phyloP scores from a whole-genome alignment of 2,888 invertebrate genomes.

The Pachymerium ferrugineum region DNA sequence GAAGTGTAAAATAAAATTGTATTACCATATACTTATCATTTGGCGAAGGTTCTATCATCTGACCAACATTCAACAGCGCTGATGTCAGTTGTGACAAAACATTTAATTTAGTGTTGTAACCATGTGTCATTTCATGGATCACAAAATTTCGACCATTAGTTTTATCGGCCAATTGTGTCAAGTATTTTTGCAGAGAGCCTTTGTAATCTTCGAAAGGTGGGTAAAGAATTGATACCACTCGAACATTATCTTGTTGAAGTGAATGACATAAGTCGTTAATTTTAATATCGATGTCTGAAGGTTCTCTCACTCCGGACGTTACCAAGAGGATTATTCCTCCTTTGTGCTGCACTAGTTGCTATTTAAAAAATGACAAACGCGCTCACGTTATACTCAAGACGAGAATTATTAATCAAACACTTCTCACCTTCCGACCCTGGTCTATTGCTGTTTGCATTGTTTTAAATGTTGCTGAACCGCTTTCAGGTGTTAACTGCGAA shows the following conservation, averaged over 20 bases:
- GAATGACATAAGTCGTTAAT: neutral
- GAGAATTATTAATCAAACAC: too few relatives aligned
- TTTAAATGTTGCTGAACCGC: neutral
- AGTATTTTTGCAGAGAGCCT: neutral
- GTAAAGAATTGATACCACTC: conserved; percentile 20
- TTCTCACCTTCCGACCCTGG: neutral
- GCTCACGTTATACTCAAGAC: too few relatives aligned
- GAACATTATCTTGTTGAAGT: neutral
- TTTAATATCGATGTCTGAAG: neutral
- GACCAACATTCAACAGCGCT: neutral
- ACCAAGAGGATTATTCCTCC: conserved; percentile 4
- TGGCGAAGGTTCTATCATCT: neutral
- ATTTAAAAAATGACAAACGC: too few relatives aligned
- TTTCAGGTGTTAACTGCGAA: neutral
- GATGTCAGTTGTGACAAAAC: conserved; percentile 27
- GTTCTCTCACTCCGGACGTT: neutral
- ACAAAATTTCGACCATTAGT: conserved; percentile 29
- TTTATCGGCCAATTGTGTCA: conserved; percentile 24
- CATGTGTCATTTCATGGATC: conserved; percentile 21
- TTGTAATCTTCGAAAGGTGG: neutral
- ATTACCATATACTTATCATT: neutral
- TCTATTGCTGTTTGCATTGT: neutral
- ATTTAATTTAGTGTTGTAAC: neutral
- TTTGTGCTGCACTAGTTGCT: too few relatives aligned
- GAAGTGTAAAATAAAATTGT: neutral